These are phyloP conservation scores for Macroteleia sp. DNA, from an alignment of 2,888 invertebrate species.

Conservation along the genomic window DNA sequence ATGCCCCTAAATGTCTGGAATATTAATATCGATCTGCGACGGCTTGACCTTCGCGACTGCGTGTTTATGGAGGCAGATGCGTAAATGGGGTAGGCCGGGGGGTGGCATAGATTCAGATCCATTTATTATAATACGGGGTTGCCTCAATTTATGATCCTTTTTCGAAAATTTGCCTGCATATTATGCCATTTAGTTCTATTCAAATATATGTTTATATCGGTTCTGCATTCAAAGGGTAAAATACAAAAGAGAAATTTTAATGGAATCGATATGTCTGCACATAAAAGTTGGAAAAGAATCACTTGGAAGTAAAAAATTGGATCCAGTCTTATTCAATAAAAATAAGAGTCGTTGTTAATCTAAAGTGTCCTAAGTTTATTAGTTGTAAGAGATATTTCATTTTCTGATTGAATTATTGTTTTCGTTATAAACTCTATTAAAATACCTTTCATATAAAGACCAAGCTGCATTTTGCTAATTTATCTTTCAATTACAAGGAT, in stretches of 20 bases:
- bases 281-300: too few relatives aligned
- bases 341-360: too few relatives aligned
- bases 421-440: not conserved
- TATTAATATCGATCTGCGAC: conserved; percentile 59
- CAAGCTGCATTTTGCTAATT: not conserved
- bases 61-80: conserved; percentile 75
- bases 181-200: conserved; percentile 14
- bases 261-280: too few relatives aligned
- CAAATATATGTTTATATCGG: conserved; percentile 33
- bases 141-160: conserved; percentile 72
- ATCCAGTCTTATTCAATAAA: too few relatives aligned
- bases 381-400: not conserved
- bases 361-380: too few relatives aligned
- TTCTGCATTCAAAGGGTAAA: conserved; percentile 29
- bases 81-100: conserved; percentile 74
- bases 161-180: conserved; percentile 40
- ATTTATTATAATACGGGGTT: conserved; percentile 67
- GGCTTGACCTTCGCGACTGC: conserved; percentile 54
- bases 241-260: conserved; percentile 15
- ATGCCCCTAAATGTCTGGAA: conserved; percentile 62
- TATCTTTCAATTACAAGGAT: not conserved
- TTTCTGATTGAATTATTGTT: not conserved
- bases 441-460: not conserved
- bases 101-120: conserved; percentile 72
- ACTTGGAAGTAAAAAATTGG: too few relatives aligned